A percentile compares a stretch with the other conserved stretches of the same genome.
These are phyloP conservation scores for Calycopis cecrops DNA, from an alignment of 1,140 invertebrate species.

Conservation along the genomic window DNA sequence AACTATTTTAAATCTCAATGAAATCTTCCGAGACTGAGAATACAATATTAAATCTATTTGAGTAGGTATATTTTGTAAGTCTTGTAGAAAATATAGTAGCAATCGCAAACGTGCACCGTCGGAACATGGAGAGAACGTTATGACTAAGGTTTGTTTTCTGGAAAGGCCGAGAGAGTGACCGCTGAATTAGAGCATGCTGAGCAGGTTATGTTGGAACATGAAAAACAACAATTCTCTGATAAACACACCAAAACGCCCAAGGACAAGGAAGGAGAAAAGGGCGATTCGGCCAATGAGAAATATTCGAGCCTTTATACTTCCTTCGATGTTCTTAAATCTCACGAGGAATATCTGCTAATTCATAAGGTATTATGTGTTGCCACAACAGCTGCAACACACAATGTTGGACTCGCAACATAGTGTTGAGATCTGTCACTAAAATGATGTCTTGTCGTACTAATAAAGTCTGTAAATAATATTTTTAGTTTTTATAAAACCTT, in stretches of 20 bases:
- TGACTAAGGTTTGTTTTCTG: slow-evolving; percentile 69
- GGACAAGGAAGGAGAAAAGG: slow-evolving; percentile 39
- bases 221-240: slow-evolving; percentile 64
- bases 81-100: too few species aligned
- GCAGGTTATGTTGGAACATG: slow-evolving; percentile 70
- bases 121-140: slow-evolving; percentile 33
- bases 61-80: too few species aligned
- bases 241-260: slow-evolving; percentile 57
- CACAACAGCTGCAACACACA: slow-evolving; percentile 29
- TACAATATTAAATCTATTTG: too few species aligned
- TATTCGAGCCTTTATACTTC: slow-evolving; percentile 74
- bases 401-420: slow-evolving; percentile 31
- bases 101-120: too few species aligned
- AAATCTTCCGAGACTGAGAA: too few species aligned
- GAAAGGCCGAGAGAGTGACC: slow-evolving; percentile 73
- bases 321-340: slow-evolving; percentile 73
- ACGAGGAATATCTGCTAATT: slow-evolving; percentile 52
- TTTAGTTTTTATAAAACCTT: background rate
- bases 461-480: slow-evolving; percentile 16
- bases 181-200: slow-evolving; percentile 72
- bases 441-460: slow-evolving; percentile 22
- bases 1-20: too few species aligned
- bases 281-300: slow-evolving; percentile 58
- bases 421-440: slow-evolving; percentile 31
- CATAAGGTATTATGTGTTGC: slow-evolving; percentile 62